phyloP scores from a whole-genome alignment of 2,797 vertebrate genomes.

The Octomys mimax region DNA sequence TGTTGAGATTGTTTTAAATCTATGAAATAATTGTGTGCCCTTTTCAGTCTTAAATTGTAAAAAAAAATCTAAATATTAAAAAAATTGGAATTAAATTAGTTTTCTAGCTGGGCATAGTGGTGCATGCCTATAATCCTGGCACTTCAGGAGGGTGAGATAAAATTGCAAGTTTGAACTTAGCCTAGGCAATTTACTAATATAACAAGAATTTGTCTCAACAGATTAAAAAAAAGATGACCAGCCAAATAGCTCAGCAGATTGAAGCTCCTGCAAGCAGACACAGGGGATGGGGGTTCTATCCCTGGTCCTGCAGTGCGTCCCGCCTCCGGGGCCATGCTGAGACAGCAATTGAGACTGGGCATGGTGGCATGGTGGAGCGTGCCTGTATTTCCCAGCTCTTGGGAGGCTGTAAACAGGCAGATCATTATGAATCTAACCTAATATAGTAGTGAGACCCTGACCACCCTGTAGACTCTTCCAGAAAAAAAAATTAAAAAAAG shows the following conservation, averaged over 20 bases:
- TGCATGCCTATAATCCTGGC: neutral
- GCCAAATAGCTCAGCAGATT: too few relatives aligned
- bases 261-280: too few relatives aligned
- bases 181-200: neutral
- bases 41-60: conserved; percentile 54
- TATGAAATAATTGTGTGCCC: conserved; percentile 20
- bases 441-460: too few relatives aligned
- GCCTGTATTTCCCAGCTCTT: too few relatives aligned
- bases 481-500: neutral
- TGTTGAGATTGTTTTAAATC: conserved; percentile 63
- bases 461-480: too few relatives aligned
- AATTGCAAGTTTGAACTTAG: neutral
- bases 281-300: too few relatives aligned
- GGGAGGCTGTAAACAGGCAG: too few relatives aligned
- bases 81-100: conserved; percentile 39
- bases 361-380: too few relatives aligned
- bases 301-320: too few relatives aligned
- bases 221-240: neutral
- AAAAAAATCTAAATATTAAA: conserved; percentile 44
- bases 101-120: neutral
- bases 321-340: too few relatives aligned
- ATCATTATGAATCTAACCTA: too few relatives aligned
- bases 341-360: too few relatives aligned
- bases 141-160: neutral
- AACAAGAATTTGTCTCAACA: neutral